Percentiles rank a stretch among this genome's conserved stretches.
These are phyloP conservation scores for Trachymyrmex septentrionalis DNA, from an alignment of 1,140 invertebrate species.

Conservation along the genomic window DNA sequence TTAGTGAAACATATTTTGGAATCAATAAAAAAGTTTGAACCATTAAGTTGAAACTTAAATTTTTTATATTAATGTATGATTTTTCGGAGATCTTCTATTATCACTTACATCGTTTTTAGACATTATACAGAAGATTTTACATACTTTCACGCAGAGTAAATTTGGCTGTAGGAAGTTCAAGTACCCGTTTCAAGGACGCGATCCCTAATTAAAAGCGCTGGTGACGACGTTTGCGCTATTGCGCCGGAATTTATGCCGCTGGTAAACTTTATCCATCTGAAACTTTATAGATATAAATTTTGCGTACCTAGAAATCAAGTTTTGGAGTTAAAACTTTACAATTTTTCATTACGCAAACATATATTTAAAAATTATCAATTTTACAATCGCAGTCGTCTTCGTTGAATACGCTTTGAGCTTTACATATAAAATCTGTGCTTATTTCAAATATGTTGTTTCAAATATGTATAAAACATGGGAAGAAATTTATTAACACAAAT, in stretches of 20 bases:
- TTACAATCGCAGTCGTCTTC: neutral
- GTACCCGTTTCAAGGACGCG: conserved; percentile 9
- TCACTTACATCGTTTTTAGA: neutral
- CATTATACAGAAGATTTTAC: conserved; percentile 9
- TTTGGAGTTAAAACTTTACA: conserved; percentile 38
- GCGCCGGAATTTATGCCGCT: conserved; percentile 24
- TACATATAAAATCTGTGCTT: conserved; percentile 1
- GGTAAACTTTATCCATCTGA: conserved; percentile 43
- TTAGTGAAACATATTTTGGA: neutral
- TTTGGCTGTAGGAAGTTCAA: conserved; percentile 26
- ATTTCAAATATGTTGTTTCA: neutral
- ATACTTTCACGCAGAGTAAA: neutral
- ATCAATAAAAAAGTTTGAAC: neutral
- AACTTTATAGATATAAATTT: conserved; percentile 37
- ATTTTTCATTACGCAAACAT: neutral
- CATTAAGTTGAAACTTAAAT: neutral
- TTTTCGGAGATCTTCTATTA: conserved; percentile 25
- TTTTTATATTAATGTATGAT: neutral
- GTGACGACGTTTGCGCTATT: conserved; percentile 5
- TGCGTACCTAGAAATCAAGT: conserved; percentile 6
- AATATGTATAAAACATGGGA: neutral
- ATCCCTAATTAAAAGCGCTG: conserved; percentile 66
- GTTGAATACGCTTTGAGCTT: neutral
- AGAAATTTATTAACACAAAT: conserved; percentile 2
- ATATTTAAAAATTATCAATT: neutral